Conservation (phyloP, 2,888 invertebrate species). For the Chaetogeoica ovagalla region DNA sequence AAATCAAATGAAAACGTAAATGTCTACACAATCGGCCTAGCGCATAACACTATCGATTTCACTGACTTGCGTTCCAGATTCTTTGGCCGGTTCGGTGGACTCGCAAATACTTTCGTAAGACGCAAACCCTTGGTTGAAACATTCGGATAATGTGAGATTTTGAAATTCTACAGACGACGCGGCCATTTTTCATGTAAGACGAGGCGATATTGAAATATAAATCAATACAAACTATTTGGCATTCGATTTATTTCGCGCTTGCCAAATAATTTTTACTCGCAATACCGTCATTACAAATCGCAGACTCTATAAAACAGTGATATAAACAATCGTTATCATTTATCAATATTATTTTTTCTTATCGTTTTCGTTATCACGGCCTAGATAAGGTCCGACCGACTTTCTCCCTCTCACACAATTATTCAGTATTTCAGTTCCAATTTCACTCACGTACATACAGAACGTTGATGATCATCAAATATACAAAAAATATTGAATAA, state of each 20-base stretch:
- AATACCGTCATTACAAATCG: no score
- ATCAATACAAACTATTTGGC: neutral
- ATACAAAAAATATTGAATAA: no score
- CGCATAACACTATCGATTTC: neutral
- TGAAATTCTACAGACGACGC: constrained; percentile 43
- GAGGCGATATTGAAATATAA: neutral
- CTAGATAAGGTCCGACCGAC: no score
- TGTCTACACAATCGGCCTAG: neutral
- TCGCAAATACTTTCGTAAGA: constrained; percentile 70
- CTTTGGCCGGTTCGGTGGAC: constrained; percentile 71
- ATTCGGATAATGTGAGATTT: constrained; percentile 61
- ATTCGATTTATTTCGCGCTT: neutral
- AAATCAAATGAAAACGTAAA: constrained; percentile 55
- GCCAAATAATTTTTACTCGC: neutral
- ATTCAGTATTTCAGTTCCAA: no score
- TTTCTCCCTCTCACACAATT: no score
- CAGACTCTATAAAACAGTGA: no score
- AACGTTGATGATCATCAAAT: no score
- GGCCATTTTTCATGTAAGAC: constrained; percentile 12
- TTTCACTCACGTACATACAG: no score
- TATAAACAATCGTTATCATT: no score
- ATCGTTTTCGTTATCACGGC: no score
- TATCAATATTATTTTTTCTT: neutral
- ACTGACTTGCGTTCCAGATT: constrained; percentile 70
- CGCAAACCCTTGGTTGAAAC: constrained; percentile 74